These are phyloP conservation scores for Lobophora halterata DNA, from an alignment of 2,888 invertebrate genomes.

Conservation along the genomic window DNA sequence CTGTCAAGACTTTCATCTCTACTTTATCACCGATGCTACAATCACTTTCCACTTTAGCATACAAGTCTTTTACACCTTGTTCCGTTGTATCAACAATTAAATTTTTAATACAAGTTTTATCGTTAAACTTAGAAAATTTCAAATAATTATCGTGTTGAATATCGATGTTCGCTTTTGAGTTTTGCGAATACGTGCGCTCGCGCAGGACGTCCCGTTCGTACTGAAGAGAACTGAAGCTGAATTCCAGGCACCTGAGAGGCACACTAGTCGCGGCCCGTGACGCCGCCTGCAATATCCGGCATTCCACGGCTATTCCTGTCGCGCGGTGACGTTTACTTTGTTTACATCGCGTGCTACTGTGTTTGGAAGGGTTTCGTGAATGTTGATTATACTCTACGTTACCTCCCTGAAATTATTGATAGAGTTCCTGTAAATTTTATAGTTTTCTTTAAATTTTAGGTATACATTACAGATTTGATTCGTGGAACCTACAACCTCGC, in stretches of 20 bases:
- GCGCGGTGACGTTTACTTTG: constrained; percentile 65
- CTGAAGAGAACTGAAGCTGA: constrained; percentile 32
- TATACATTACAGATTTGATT: too few relatives aligned
- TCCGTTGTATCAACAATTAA: too few relatives aligned
- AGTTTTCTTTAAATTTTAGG: too few relatives aligned
- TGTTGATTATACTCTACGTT: too few relatives aligned
- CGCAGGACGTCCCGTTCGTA: constrained; percentile 35
- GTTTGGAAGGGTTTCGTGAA: constrained; percentile 44
- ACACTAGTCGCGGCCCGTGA: constrained; percentile 34
- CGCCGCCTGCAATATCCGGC: constrained; percentile 71
- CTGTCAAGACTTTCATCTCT: constrained; percentile 70
- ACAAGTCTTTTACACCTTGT: constrained; percentile 11
- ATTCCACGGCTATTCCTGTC: constrained; percentile 71
- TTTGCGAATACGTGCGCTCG: constrained; percentile 38
- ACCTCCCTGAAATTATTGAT: too few relatives aligned
- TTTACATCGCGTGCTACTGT: constrained; percentile 55
- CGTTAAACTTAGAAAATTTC: too few relatives aligned
- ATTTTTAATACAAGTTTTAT: too few relatives aligned
- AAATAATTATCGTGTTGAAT: constrained; percentile 54
- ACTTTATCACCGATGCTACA: constrained; percentile 14
- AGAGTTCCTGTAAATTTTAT: too few relatives aligned
- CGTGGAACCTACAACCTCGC: too few relatives aligned
- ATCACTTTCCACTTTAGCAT: constrained; percentile 32
- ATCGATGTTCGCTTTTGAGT: constrained; percentile 41
- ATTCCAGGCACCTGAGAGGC: constrained; percentile 43